Evolutionary conservation across 2,797 vertebrate species (phyloP).

Genomic region (Sus cebifrons): DNA sequence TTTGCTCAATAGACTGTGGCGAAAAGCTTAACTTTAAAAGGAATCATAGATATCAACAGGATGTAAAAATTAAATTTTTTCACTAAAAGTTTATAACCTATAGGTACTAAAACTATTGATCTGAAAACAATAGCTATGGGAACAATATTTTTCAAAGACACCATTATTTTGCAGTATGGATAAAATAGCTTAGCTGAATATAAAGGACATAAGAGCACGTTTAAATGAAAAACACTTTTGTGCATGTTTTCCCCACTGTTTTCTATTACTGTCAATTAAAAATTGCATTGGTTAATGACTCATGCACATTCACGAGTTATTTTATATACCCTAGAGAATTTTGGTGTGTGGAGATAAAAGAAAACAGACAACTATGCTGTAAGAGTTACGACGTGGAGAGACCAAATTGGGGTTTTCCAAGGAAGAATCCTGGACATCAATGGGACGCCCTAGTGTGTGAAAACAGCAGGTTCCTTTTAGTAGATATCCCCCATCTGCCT

Average conservation of each 20-base stretch:
- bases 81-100: background rate
- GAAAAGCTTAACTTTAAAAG: background rate
- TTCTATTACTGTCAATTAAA: constrained; percentile 2
- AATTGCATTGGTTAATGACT: background rate
- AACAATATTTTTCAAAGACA: background rate
- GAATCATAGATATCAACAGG: background rate
- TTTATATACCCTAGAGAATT: background rate
- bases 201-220: background rate
- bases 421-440: background rate
- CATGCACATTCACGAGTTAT: background rate
- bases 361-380: background rate
- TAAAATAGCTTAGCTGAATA: background rate
- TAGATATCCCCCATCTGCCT: background rate
- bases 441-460: background rate
- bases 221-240: background rate
- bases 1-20: background rate
- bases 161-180: background rate
- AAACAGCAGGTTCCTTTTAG: background rate
- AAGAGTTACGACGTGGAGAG: background rate
- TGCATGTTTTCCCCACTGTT: background rate
- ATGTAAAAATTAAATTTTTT: background rate
- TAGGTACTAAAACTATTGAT: background rate
- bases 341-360: background rate
- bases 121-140: background rate
- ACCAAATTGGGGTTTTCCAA: background rate